Conservation (phyloP, 2,113 vertebrate genomes). For the Empidonax alnorum region DNA sequence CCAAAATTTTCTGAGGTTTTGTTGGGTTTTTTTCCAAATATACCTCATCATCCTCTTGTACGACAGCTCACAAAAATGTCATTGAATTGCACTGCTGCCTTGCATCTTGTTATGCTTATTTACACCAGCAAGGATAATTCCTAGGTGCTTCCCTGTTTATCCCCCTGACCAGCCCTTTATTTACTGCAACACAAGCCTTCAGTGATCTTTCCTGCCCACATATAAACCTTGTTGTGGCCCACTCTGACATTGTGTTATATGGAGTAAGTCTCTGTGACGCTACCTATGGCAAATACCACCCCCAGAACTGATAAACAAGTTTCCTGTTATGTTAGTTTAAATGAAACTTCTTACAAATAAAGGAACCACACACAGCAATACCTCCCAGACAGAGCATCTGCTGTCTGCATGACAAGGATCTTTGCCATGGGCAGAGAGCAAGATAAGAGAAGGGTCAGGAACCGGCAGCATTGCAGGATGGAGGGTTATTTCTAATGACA, state of each 20-base stretch:
- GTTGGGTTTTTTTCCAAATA: neutral
- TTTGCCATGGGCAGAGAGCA: neutral
- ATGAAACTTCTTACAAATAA: neutral
- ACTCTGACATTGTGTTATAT: neutral
- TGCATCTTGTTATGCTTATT: neutral
- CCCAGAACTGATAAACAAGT: constrained; percentile 2
- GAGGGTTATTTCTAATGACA: neutral
- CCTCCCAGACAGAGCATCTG: constrained; percentile 23
- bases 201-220: neutral
- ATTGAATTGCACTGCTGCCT: neutral
- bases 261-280: neutral
- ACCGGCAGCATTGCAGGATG: neutral
- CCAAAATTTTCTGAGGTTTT: neutral
- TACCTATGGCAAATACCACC: neutral
- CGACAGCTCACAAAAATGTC: neutral
- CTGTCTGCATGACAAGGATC: neutral
- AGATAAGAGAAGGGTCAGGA: neutral
- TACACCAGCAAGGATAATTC: neutral
- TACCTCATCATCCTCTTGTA: neutral
- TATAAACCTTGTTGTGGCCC: neutral
- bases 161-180: neutral
- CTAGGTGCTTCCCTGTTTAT: neutral
- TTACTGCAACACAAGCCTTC: neutral
- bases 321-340: constrained; percentile 23
- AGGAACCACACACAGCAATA: constrained; percentile 12